phyloP scores from a whole-genome alignment of 2,888 invertebrate genomes.

The Chydorus sphaericus region DNA sequence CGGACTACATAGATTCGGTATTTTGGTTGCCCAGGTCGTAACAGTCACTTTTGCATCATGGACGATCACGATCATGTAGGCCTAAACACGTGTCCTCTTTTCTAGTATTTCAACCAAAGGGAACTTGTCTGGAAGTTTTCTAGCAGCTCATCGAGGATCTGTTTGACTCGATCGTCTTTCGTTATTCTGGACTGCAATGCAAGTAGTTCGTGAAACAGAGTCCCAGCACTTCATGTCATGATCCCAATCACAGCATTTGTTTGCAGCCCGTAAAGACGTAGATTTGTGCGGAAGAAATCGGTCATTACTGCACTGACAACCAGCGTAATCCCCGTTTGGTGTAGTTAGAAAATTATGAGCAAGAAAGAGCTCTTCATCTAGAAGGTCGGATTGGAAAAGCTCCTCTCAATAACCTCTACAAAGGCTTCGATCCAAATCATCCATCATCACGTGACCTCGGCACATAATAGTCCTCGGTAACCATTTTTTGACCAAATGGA shows the following conservation, averaged over 20 bases:
- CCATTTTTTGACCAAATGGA: constrained; percentile 92
- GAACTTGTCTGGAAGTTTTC: constrained; percentile 89
- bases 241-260: constrained; percentile 96
- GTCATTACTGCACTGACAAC: constrained; percentile 86
- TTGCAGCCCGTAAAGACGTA: constrained; percentile 85
- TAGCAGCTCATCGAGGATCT: constrained; percentile 83
- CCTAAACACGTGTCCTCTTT: constrained; percentile 67
- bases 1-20: constrained; percentile 52
- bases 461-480: constrained; percentile 93
- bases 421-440: constrained; percentile 85
- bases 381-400: constrained; percentile 78
- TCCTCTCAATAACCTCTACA: constrained; percentile 85
- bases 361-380: constrained; percentile 80
- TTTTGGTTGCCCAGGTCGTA: constrained; percentile 60
- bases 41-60: no score
- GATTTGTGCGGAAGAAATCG: constrained; percentile 84
- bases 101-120: constrained; percentile 91
- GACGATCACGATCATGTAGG: constrained; percentile 88
- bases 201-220: constrained; percentile 81
- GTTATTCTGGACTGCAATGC: constrained; percentile 94
- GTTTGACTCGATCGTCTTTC: constrained; percentile 89
- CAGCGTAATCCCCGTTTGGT: constrained; percentile 79
- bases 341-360: constrained; percentile 88
- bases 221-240: constrained; percentile 81
- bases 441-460: constrained; percentile 93